phyloP scores from a whole-genome alignment of 2,797 vertebrate genomes.

The Adrianichthys oophorus region DNA sequence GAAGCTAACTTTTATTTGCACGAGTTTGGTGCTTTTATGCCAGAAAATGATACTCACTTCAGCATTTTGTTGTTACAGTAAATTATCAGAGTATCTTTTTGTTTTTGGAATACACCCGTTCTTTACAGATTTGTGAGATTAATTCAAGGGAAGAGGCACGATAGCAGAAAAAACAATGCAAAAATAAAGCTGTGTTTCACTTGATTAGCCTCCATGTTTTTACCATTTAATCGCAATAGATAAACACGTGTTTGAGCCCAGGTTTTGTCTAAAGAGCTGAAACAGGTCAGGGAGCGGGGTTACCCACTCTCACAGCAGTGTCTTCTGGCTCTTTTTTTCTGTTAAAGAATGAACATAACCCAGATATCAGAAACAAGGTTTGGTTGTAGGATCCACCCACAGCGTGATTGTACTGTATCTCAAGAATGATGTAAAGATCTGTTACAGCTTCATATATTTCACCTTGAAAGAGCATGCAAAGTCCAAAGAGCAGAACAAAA shows the following conservation, averaged over 20 bases:
- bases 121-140: background rate
- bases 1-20: too few relatives aligned
- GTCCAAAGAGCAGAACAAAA: slow-evolving; percentile 11
- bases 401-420: slow-evolving; percentile 3
- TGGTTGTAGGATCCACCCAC: background rate
- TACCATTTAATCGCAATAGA: background rate
- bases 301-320: too few relatives aligned
- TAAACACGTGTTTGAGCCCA: background rate
- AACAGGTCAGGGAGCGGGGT: background rate
- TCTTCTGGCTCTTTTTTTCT: too few relatives aligned
- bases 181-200: background rate
- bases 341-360: background rate
- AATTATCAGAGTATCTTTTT: too few relatives aligned
- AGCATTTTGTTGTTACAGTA: too few relatives aligned
- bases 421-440: background rate
- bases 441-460: slow-evolving; percentile 10
- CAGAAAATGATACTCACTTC: too few relatives aligned
- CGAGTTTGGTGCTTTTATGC: too few relatives aligned
- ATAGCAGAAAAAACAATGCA: background rate
- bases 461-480: slow-evolving; percentile 15
- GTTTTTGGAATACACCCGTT: background rate
- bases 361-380: background rate
- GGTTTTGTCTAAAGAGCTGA: background rate
- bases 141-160: background rate
- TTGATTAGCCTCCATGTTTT: background rate